Conservation (phyloP, 37 sponge, comb jelly and placozoan genomes). For the Oopsacas minuta region DNA sequence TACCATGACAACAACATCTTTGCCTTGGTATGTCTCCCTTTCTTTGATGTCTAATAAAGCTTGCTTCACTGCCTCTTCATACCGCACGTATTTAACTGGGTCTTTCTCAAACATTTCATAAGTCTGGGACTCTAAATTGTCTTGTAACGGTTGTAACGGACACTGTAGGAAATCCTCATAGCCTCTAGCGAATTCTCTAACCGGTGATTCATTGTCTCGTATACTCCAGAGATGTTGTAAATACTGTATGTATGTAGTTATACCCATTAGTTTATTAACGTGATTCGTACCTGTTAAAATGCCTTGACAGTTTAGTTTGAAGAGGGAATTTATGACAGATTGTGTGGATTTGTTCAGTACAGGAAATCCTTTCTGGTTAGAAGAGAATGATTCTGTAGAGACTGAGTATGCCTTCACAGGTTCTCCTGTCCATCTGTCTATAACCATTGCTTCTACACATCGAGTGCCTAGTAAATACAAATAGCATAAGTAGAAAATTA, state of each 20-base stretch:
- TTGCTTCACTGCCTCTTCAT: constrained; percentile 53
- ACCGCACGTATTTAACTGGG: constrained; percentile 72
- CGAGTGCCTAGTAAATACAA: constrained; percentile 18
- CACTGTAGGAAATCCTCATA: constrained; percentile 90
- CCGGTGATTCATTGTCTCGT: not conserved
- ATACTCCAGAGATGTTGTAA: constrained; percentile 45
- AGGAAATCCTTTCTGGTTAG: constrained; percentile 65
- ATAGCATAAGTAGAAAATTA: no score
- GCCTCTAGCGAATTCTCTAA: constrained; percentile 67
- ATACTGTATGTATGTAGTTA: constrained; percentile 54
- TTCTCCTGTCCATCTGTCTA: constrained; percentile 73
- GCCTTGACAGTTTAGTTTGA: constrained; percentile 32
- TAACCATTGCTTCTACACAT: constrained; percentile 16
- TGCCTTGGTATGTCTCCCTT: not conserved
- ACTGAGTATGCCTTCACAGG: constrained; percentile 55
- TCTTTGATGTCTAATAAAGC: not conserved
- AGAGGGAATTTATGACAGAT: constrained; percentile 29
- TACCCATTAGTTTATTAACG: constrained; percentile 27
- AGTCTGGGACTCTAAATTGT: constrained; percentile 90
- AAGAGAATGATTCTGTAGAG: constrained; percentile 42
- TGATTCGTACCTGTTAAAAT: not conserved
- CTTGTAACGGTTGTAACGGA: constrained; percentile 93
- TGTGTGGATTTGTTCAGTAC: constrained; percentile 40
- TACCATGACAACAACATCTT: constrained; percentile 68
- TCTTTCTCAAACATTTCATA: constrained; percentile 96